Evolutionary conservation across 2,888 invertebrate species (phyloP).

Genomic region (Limnephilus rhombicus): DNA sequence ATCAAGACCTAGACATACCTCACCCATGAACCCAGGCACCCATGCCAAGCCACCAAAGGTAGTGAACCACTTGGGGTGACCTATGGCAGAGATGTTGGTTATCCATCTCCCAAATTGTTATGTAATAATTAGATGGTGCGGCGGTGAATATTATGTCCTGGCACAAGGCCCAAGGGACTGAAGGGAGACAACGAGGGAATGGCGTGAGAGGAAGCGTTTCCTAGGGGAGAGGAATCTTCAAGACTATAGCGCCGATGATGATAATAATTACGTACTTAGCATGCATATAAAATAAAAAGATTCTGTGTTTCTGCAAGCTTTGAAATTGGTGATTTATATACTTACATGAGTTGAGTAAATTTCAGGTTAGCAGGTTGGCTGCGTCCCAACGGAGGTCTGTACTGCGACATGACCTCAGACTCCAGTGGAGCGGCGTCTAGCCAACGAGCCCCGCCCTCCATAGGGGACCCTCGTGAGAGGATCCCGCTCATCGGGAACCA

Average conservation of each 20-base stretch:
- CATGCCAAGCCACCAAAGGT: too few relatives aligned
- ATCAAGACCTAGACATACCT: too few relatives aligned
- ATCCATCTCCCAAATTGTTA: too few relatives aligned
- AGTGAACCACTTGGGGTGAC: too few relatives aligned
- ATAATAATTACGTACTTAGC: not conserved
- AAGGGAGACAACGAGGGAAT: too few relatives aligned
- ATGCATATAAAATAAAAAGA: not conserved
- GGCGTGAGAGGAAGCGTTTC: not conserved
- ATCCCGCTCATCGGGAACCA: slow-evolving; percentile 74
- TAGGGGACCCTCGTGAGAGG: slow-evolving; percentile 73
- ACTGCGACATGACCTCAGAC: slow-evolving; percentile 63
- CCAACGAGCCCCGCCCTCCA: slow-evolving; percentile 71
- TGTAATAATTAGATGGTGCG: too few relatives aligned
- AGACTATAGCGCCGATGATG: not conserved
- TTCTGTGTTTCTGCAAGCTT: not conserved
- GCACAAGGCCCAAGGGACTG: too few relatives aligned
- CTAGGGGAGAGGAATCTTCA: too few relatives aligned
- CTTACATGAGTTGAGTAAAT: slow-evolving; percentile 65
- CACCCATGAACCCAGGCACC: too few relatives aligned
- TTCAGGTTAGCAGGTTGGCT: slow-evolving; percentile 74
- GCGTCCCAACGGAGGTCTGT: slow-evolving; percentile 72
- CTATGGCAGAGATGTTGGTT: too few relatives aligned
- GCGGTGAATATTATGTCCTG: too few relatives aligned
- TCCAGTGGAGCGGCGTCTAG: slow-evolving; percentile 68
- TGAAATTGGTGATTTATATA: not conserved